Evolutionary conservation across 1,140 invertebrate species (phyloP).

Genomic region (Sminthurides bifidus): DNA sequence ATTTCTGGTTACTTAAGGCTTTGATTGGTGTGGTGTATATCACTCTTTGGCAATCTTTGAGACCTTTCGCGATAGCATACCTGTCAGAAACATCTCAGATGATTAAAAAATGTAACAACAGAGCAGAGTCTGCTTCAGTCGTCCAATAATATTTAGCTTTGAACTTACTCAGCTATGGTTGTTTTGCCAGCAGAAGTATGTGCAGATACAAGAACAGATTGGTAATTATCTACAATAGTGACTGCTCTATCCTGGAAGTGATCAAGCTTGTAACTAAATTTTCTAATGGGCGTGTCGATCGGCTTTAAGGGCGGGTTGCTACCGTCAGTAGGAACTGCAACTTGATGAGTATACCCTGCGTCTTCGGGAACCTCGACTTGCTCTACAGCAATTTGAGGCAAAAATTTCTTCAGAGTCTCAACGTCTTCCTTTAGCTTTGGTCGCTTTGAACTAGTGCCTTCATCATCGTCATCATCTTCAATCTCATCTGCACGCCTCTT

Average conservation of each 20-base stretch:
- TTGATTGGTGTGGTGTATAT: slow-evolving; percentile 99
- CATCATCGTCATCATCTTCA: slow-evolving; percentile 14
- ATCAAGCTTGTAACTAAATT: slow-evolving; percentile 91
- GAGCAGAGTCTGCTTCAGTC: too few species aligned
- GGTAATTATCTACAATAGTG: slow-evolving; percentile 92
- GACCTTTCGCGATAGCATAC: slow-evolving; percentile 57
- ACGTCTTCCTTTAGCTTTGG: slow-evolving; percentile 15
- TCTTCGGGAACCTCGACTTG: slow-evolving; percentile 69
- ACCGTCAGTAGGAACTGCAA: slow-evolving; percentile 74
- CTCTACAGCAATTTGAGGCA: slow-evolving; percentile 65
- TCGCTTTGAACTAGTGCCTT: slow-evolving; percentile 3
- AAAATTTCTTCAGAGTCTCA: slow-evolving; percentile 43
- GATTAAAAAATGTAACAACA: slow-evolving; percentile 4
- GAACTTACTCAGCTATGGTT: slow-evolving; percentile 89
- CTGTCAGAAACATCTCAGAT: slow-evolving; percentile 34
- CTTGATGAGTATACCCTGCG: slow-evolving; percentile 75
- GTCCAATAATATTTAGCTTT: too few species aligned
- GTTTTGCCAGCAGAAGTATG: slow-evolving; percentile 99
- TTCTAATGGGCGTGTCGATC: slow-evolving; percentile 65
- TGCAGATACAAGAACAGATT: slow-evolving; percentile 94
- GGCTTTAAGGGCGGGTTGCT: slow-evolving; percentile 61
- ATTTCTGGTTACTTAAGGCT: slow-evolving; percentile 99
- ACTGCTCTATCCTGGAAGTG: slow-evolving; percentile 98
- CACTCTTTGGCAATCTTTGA: slow-evolving; percentile 68
- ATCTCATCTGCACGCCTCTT: slow-evolving; percentile 34